Percentiles rank a stretch among this genome's conserved stretches.
These are phyloP conservation scores for Axea sp. DNA, from an alignment of 2,888 invertebrate species.

Conservation along the genomic window DNA sequence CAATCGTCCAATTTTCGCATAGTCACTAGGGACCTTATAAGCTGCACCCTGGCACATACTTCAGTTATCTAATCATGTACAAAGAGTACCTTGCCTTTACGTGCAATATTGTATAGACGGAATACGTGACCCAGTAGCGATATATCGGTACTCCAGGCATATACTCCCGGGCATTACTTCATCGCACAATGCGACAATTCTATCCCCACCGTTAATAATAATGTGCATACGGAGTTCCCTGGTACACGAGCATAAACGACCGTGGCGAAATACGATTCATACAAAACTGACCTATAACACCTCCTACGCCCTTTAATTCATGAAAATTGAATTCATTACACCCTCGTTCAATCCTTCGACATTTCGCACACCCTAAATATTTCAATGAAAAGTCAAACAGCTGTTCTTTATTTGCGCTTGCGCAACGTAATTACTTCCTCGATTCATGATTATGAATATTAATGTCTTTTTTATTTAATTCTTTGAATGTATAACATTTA, in stretches of 20 bases:
- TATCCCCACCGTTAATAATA: conserved; percentile 44
- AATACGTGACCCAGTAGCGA: conserved; percentile 65
- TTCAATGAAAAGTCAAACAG: conserved; percentile 40
- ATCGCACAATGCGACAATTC: conserved; percentile 63
- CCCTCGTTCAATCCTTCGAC: conserved; percentile 52
- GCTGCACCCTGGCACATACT: no score
- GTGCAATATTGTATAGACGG: no score
- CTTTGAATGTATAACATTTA: no score
- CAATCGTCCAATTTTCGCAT: conserved; percentile 23
- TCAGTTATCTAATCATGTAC: no score
- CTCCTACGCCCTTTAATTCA: conserved; percentile 39
- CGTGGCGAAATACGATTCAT: conserved; percentile 42
- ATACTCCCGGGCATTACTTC: conserved; percentile 53
- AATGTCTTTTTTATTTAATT: no score
- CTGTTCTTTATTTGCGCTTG: conserved; percentile 22
- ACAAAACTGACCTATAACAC: conserved; percentile 42
- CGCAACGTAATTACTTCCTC: conserved; percentile 44
- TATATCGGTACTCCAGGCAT: conserved; percentile 61
- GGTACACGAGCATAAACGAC: conserved; percentile 18
- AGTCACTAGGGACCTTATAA: no score
- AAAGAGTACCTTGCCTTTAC: no score
- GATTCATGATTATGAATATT: conserved; percentile 22
- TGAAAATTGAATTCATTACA: conserved; percentile 55
- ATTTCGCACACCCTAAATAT: conserved; percentile 49
- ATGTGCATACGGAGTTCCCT: not conserved